These are phyloP conservation scores for Bradypus variegatus DNA, from an alignment of 2,797 vertebrate species.

Conservation along the genomic window DNA sequence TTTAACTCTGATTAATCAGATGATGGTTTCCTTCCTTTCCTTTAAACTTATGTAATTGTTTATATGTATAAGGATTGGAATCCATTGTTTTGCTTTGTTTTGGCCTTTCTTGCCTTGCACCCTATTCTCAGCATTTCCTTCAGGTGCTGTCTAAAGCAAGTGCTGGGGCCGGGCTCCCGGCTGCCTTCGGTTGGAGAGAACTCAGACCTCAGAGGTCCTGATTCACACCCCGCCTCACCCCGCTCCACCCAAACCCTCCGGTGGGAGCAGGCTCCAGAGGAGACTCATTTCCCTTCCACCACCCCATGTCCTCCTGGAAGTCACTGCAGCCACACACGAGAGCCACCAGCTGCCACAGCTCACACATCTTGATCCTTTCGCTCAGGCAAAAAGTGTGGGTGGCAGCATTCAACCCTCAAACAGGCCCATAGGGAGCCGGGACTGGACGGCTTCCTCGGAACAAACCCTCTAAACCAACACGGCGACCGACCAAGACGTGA, in stretches of 20 bases:
- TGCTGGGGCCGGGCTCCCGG: neutral
- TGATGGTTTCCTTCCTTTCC: neutral
- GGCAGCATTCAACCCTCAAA: neutral
- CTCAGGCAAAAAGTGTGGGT: neutral
- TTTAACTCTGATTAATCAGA: too few relatives aligned
- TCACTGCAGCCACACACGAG: too few relatives aligned
- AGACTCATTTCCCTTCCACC: rapidly evolving
- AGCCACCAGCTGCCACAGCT: neutral
- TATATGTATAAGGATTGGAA: neutral
- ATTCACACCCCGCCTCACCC: neutral
- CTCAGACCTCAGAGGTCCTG: neutral
- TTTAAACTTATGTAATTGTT: neutral
- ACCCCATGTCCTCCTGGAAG: neutral
- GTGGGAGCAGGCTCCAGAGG: neutral
- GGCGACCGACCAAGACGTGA: too few relatives aligned
- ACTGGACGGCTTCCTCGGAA: neutral
- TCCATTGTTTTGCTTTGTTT: neutral
- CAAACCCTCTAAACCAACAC: neutral
- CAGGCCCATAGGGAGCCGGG: neutral
- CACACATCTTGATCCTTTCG: neutral
- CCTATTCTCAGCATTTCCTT: neutral
- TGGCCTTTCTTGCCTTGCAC: neutral
- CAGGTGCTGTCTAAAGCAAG: too few relatives aligned
- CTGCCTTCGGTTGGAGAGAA: neutral
- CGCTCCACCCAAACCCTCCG: neutral